Conservation (phyloP, 1,140 invertebrate species). For the Pararge aegeria region DNA sequence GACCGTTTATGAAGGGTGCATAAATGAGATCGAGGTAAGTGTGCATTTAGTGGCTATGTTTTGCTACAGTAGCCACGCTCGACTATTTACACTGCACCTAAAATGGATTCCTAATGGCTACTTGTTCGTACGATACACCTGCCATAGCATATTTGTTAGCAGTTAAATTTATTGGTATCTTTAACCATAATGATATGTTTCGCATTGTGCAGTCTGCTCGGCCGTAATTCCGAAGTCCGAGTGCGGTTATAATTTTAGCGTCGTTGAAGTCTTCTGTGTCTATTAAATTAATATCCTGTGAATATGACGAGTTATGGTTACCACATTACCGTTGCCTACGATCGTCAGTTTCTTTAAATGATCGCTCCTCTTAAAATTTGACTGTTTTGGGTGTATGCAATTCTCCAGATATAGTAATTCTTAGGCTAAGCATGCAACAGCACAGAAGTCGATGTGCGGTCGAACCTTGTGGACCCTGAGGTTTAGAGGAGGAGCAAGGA, state of each 20-base stretch:
- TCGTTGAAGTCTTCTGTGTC: not conserved
- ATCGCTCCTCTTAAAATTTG: not conserved
- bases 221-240: slow-evolving; percentile 4
- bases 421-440: not conserved
- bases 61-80: slow-evolving; percentile 54
- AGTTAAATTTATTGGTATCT: slow-evolving; percentile 56
- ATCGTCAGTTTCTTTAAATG: not conserved
- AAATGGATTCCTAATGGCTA: slow-evolving; percentile 75
- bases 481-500: too few relatives aligned
- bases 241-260: slow-evolving; percentile 2
- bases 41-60: slow-evolving; percentile 47
- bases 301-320: not conserved
- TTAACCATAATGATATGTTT: slow-evolving; percentile 37
- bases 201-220: slow-evolving; percentile 22
- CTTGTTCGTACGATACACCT: slow-evolving; percentile 72
- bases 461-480: too few relatives aligned
- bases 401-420: not conserved
- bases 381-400: not conserved
- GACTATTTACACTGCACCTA: slow-evolving; percentile 69
- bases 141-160: slow-evolving; percentile 60
- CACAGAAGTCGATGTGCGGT: not conserved
- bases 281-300: too few relatives aligned
- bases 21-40: slow-evolving; percentile 57
- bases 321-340: not conserved
- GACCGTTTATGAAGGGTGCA: slow-evolving; percentile 71